Evolutionary conservation across 1,140 invertebrate species (phyloP), one percentile per base, ranked within the genome.

Genomic region (Cherax destructor): DNA sequence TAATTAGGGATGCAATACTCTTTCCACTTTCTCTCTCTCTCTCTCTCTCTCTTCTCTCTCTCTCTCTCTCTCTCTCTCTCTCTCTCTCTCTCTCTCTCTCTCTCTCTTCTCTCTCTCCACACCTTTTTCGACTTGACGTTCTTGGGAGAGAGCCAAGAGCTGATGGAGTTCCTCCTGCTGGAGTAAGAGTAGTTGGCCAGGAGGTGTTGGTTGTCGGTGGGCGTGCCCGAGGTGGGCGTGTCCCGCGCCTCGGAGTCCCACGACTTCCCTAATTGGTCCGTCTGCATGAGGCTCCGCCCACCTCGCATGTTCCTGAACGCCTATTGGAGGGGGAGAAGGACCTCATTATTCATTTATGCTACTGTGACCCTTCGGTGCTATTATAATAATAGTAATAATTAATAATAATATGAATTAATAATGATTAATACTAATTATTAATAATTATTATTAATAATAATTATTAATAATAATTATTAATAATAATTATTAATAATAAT

Each of bases 171-270:
- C 81, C 81, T 56, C 21, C 88, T 77, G 52, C 69, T 78, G 9
- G 88, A 79, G 81, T 91, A 91, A 2, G 88, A 61, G 72, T 91
- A 91, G 72, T 91, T 91, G 72, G 83, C 88, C 77, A 83, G 79
- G 6, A 89, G 78, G 74, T 87, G 85, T 2, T 89, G 59, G 61
- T 13, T 50, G 41, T 83, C 78, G 1, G 77, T 81, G 13, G 86
- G 79, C 11, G 77, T 88, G 47, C 24, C 88, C 1, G 88, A 91
- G 6, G 81, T 65, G 3, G 88, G 81, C 6, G 78, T 88, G 7
- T 81, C 87, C 78, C 61, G 30, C 21, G 16, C 9, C 21, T 79
- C 88, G 0, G 83, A 84, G 50, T 79, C 88, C 86, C 78, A 81
- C 6, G 52, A 65, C 16, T 59, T 47, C 41, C n/a, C 69, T 18